Evolutionary conservation across 2,888 invertebrate genomes (phyloP), one percentile per base, ranked within the genome.

Genomic region (Campoplex nolae): DNA sequence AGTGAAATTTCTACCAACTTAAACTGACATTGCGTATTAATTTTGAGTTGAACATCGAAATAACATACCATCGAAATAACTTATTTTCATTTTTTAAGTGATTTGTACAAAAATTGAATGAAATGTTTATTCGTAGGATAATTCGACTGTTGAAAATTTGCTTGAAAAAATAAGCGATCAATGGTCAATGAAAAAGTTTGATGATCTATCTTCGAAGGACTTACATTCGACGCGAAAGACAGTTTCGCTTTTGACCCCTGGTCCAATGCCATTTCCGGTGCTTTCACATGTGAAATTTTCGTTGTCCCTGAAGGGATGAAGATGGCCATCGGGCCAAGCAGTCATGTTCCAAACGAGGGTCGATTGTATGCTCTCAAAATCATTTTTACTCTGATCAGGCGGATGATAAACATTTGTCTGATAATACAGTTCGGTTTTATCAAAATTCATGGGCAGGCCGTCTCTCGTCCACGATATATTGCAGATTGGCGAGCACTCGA

Each of bases 191-290:
- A 2, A 11, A n/a, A n/a, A 18, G 0, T 38, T 28, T 18, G 11
- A 23, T 42, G n/a, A 38, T 32, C 35, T 51, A 54, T 51, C 4
- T 51, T 18, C 45, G 70, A 90, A 96, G 32, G 8, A 71, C 98
- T 97, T 94, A 98, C 98, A 98, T 95, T 98, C 98, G 35, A 98
- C 98, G 86, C 97, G 97, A 92, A 98, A 97, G 92, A 97, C 97
- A 62, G 98, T 98, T 82, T 97, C 97, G 93, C 97, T 98, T 91
- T 97, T 96, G 88, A 98, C 98, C 2, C 97, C 97, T 0, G 96
- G 95, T 0, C 98, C 98, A 73, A 97, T 97, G 7, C 96, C 95
- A 94, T 98, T 98, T 67, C 96, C 95, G 7, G 97, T 97, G 86
- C 98, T 98, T 89, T 96, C 96, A 94, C 98, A 98, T 42, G 97